These are phyloP conservation scores for Celastrina argiolus DNA, from an alignment of 2,888 invertebrate species.

Conservation along the genomic window DNA sequence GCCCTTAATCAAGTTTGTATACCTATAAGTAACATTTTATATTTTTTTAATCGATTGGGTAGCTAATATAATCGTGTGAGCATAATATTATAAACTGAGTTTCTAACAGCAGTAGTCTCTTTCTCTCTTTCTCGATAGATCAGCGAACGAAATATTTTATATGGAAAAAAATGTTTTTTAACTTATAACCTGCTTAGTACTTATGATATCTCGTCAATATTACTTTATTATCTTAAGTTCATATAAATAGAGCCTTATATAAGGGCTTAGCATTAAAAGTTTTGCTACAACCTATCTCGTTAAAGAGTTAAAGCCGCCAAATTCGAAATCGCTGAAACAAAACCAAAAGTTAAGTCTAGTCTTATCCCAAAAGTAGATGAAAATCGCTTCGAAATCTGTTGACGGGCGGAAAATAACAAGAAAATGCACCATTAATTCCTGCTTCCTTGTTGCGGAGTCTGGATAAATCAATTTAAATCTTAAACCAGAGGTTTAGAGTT, in stretches of 20 bases:
- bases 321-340: conserved; percentile 14
- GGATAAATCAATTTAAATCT: conserved; percentile 24
- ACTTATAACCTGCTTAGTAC: too few relatives aligned
- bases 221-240: too few relatives aligned
- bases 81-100: too few relatives aligned
- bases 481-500: not conserved
- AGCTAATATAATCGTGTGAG: too few relatives aligned
- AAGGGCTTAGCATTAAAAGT: not conserved
- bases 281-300: not conserved
- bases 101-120: too few relatives aligned
- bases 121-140: too few relatives aligned
- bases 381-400: conserved; percentile 34
- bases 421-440: conserved; percentile 38
- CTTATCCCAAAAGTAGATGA: conserved; percentile 35
- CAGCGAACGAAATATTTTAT: too few relatives aligned
- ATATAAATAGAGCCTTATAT: not conserved
- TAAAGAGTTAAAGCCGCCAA: not conserved
- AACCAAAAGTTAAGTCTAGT: conserved; percentile 18
- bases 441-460: conserved; percentile 28
- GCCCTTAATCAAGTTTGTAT: too few relatives aligned
- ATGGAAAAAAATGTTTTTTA: too few relatives aligned
- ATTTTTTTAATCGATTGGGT: too few relatives aligned
- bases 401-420: conserved; percentile 38
- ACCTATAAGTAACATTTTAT: too few relatives aligned
- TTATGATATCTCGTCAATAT: too few relatives aligned